These are phyloP conservation scores for Trissonchulus latispiculum DNA, from an alignment of 2,888 invertebrate species.

Conservation along the genomic window DNA sequence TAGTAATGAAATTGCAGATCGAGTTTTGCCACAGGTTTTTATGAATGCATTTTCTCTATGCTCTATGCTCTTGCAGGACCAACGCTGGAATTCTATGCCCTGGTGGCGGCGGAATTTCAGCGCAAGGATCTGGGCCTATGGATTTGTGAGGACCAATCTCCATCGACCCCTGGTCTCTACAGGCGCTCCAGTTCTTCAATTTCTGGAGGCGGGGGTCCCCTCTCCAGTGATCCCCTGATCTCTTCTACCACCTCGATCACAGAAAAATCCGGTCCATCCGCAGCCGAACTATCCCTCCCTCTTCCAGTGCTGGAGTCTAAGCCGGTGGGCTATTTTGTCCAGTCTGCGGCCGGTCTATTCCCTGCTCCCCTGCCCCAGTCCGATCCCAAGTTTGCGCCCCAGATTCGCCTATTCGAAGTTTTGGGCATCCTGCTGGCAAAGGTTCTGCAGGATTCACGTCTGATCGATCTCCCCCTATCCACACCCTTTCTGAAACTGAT, in stretches of 20 bases:
- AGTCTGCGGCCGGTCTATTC: constrained; percentile 74
- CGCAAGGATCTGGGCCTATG: constrained; percentile 80
- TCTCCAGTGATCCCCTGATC: background rate
- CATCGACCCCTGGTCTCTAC: background rate
- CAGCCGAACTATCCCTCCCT: no score
- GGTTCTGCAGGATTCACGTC: constrained; percentile 81
- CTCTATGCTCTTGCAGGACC: constrained; percentile 63
- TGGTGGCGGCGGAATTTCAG: constrained; percentile 91
- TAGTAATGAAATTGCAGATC: no score
- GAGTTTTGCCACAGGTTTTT: no score
- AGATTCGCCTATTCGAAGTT: constrained; percentile 80
- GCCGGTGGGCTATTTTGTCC: constrained; percentile 63
- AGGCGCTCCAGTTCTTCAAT: background rate
- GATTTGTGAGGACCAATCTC: constrained; percentile 64
- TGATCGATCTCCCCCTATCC: constrained; percentile 90
- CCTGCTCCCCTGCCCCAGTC: constrained; percentile 89
- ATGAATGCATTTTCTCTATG: no score
- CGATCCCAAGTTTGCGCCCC: constrained; percentile 20
- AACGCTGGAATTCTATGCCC: constrained; percentile 93
- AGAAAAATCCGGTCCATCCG: background rate
- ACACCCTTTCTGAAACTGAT: constrained; percentile 79
- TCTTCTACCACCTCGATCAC: background rate
- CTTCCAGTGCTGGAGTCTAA: no score
- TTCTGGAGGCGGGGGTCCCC: background rate
- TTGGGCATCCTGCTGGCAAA: constrained; percentile 78